Base-by-base conservation (phyloP, 2,113 vertebrate genomes). In the Chaetodon trifascialis region DNA sequence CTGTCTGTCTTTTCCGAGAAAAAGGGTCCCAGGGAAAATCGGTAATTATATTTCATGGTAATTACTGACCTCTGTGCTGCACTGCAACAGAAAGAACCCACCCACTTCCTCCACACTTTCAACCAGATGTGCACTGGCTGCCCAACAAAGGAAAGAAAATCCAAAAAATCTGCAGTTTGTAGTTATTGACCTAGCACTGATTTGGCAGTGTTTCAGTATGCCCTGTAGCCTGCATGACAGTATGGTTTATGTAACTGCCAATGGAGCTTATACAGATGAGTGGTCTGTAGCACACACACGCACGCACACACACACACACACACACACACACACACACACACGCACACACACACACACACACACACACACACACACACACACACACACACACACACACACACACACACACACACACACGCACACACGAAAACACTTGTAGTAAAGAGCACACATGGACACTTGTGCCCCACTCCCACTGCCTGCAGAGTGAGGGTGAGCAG, bases 211-310 rank as follows among this genome's bases (percentile, higher is more conserved):
- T 86, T 91, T 91, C 87, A 89, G 58, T 49, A 73, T 52, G 76
- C 86, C 92, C 88, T 76, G 83, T 73, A 81, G 90, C 88, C 81
- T 72, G 84, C 73, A 88, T 91, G 92, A 89, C 90, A 86, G 83
- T 86, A 86, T 89, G 86, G 75, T 92, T 92, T 93, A 93, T 91
- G 91, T 93, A 93, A 93, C 87, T 82, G 85, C 87, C 88, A 86
- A 76, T 73, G 84, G 69, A 87, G 87, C 86, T 86, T 76, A 75
- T 84, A 81, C 74, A 86, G 88, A 89, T 89, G 86, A 91, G 90
- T 84, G 85, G 80, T 86, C 86, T 89, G 86, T 74, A 83, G 71
- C 65, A 68, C 12, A 63, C 63, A 62, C 63, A 77, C 79, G 59
- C 65, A 73, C 64, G 68, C 65, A 79, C 23, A 82, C 34, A 75